A percentile compares a stretch with the other conserved stretches of the same genome.
Evolutionary conservation across 2,888 invertebrate genomes (phyloP).

Genomic region (Odontomyia ornata): DNA sequence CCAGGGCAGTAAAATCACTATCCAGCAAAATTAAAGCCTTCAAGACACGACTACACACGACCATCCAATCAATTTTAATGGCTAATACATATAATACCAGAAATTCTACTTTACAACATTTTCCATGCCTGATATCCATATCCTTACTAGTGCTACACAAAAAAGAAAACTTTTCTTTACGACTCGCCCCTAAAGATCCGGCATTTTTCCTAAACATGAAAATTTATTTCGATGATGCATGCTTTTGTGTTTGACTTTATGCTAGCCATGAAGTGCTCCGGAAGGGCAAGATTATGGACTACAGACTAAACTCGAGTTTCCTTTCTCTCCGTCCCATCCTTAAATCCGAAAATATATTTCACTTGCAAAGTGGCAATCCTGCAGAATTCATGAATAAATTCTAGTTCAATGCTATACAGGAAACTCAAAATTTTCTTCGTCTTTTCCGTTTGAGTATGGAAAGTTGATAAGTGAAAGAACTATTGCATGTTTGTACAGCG

Average conservation of each 20-base stretch:
- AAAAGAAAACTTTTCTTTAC: no score
- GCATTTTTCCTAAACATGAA: constrained; percentile 13
- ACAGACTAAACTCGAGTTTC: not conserved
- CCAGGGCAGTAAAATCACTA: no score
- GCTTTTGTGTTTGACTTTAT: constrained; percentile 16
- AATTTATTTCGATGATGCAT: constrained; percentile 38
- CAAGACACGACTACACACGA: no score
- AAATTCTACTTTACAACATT: no score
- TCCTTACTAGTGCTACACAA: no score
- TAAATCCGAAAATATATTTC: constrained; percentile 22
- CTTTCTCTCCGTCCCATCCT: not conserved
- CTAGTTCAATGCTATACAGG: constrained; percentile 8
- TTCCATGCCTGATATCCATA: no score
- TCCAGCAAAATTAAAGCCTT: no score
- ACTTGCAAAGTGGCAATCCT: constrained; percentile 32
- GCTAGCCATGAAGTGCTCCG: not conserved
- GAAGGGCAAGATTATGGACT: constrained; percentile 31
- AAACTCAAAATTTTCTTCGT: constrained; percentile 3
- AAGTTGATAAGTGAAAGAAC: not conserved
- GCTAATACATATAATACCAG: no score
- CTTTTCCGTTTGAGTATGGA: constrained; percentile 15
- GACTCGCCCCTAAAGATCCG: not conserved
- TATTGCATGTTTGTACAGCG: constrained; percentile 23
- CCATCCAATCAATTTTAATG: no score
- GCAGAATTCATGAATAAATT: constrained; percentile 30